A percentile compares a stretch with the other conserved stretches of the same genome.
These are phyloP conservation scores for Macaria notata DNA, from an alignment of 2,888 invertebrate species.

Conservation along the genomic window DNA sequence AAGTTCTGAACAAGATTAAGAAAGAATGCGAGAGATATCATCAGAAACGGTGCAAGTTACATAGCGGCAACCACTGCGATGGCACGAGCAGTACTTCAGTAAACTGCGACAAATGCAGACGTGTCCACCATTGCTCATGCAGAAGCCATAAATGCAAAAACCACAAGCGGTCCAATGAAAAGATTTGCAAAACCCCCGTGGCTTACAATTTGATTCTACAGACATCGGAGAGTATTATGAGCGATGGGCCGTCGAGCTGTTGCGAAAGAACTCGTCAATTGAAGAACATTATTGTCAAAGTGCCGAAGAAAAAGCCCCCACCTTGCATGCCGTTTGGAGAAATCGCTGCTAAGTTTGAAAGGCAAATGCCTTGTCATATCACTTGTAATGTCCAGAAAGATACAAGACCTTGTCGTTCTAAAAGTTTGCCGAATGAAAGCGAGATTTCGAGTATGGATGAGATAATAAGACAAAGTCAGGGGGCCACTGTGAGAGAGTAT, in stretches of 20 bases:
- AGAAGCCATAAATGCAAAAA: conserved; percentile 60
- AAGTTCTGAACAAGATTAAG: conserved; percentile 66
- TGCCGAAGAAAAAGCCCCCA: conserved; percentile 54
- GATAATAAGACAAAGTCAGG: conserved; percentile 47
- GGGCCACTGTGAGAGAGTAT: conserved; percentile 84
- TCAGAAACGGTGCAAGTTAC: conserved; percentile 58
- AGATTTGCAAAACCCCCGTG: conserved; percentile 60
- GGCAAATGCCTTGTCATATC: conserved; percentile 28
- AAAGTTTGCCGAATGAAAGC: conserved; percentile 60
- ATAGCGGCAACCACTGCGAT: conserved; percentile 54
- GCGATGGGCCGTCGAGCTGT: conserved; percentile 52
- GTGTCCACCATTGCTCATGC: conserved; percentile 58
- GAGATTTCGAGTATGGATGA: conserved; percentile 64
- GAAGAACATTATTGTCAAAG: conserved; percentile 67
- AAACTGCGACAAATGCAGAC: conserved; percentile 64
- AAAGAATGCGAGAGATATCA: conserved; percentile 73
- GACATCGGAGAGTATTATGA: conserved; percentile 67
- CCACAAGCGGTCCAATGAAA: conserved; percentile 54
- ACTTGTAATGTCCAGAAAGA: conserved; percentile 39
- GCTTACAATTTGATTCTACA: conserved; percentile 76
- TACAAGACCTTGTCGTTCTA: conserved; percentile 45
- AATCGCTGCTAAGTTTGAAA: conserved; percentile 54
- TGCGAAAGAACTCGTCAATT: conserved; percentile 46
- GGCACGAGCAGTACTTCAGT: conserved; percentile 63
- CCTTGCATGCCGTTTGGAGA: conserved; percentile 57